phyloP scores from a whole-genome alignment of 2,113 vertebrate species.

The Dromaius novaehollandiae region DNA sequence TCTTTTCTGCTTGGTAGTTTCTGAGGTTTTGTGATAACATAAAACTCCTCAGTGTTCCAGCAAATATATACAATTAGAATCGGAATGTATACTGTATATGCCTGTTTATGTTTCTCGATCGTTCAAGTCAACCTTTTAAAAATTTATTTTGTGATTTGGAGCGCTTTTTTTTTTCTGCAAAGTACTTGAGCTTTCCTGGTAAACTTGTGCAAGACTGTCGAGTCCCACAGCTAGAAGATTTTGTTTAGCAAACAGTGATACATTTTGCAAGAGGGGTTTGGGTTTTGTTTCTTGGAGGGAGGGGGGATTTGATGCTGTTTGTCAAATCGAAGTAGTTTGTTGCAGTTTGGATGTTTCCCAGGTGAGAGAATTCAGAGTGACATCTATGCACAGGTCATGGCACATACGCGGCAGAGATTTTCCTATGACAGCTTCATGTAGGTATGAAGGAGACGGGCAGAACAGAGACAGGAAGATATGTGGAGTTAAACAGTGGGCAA shows the following conservation, averaged over 20 bases:
- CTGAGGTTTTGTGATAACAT: slow-evolving; percentile 87
- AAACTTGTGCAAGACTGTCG: background rate
- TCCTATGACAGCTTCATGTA: slow-evolving; percentile 31
- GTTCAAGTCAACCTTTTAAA: slow-evolving; percentile 65
- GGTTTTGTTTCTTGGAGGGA: background rate
- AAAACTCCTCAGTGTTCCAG: slow-evolving; percentile 79
- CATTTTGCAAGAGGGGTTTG: slow-evolving; percentile 35
- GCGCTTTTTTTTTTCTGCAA: background rate
- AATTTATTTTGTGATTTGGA: slow-evolving; percentile 58
- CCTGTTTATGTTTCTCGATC: slow-evolving; percentile 74
- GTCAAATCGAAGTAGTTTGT: background rate
- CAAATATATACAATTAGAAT: slow-evolving; percentile 80
- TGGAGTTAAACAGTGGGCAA: slow-evolving; percentile 73
- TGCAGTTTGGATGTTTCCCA: slow-evolving; percentile 65
- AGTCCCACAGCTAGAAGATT: slow-evolving; percentile 29
- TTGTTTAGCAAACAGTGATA: slow-evolving; percentile 65
- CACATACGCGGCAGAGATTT: slow-evolving; percentile 14
- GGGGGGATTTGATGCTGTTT: background rate
- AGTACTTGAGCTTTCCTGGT: slow-evolving; percentile 1
- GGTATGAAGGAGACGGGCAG: slow-evolving; percentile 40
- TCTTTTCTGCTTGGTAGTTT: slow-evolving; percentile 85
- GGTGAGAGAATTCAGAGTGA: slow-evolving; percentile 70
- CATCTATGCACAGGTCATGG: slow-evolving; percentile 26
- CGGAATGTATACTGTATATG: slow-evolving; percentile 69
- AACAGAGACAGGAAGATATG: slow-evolving; percentile 59